Evolutionary conservation across 2,797 vertebrate species (phyloP), one percentile per base, ranked within the genome.

Genomic region (Parambassis ranga): DNA sequence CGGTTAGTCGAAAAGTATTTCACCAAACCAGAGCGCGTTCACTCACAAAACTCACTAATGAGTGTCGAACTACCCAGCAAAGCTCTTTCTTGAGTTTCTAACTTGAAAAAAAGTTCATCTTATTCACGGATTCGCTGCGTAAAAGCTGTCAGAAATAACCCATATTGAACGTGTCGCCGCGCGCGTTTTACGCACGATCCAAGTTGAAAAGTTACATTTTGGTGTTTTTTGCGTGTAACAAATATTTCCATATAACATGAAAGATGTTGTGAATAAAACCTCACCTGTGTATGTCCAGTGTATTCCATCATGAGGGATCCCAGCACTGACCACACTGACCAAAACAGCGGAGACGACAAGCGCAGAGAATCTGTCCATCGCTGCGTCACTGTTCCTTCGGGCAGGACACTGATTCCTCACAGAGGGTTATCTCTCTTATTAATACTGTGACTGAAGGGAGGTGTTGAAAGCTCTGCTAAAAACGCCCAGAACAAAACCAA

Each of bases 221-320:
- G 26, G 26, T 9, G 7, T n/a, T 6, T 32, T 32, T 32, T 14
- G 5, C 14, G n/a, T n/a, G 27, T 7, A 27, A 14, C n/a, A 14
- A n/a, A n/a, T n/a, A n/a, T n/a, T n/a, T n/a, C n/a, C n/a, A n/a
- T n/a, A n/a, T n/a, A n/a, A n/a, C n/a, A n/a, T n/a, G n/a, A n/a
- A n/a, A 37, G 2, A 10, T 4, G 4, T 3, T 6, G 3, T 14
- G 15, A 0, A 18, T 28, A 9, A 27, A 20, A 10, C 0, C 81
- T 47, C 86, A 92, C 93, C 92, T 77, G 61, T 76, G 61, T 94
- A 94, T 19, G 93, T 92, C 93, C 93, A 94, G 58, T 92, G 92
- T n/a, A 91, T 87, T 10, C 73, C 87, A 59, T 87, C 73, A 37
- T 81, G 71, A 7, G 69, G 73, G 27, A 83, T 78, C 24, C 51